phyloP scores from a whole-genome alignment of 2,113 vertebrate genomes.

The Callaeas wilsoni region DNA sequence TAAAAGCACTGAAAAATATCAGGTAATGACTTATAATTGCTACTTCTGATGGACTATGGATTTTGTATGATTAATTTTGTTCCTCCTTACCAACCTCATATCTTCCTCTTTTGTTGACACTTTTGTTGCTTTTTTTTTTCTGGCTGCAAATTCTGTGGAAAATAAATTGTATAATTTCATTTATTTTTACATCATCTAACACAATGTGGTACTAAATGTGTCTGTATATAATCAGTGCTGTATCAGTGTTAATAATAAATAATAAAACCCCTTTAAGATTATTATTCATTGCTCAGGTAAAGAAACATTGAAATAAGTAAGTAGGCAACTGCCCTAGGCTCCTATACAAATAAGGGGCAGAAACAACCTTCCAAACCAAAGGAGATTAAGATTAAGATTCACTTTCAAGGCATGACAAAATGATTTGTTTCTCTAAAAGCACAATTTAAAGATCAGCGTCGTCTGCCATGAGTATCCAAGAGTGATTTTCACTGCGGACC shows the following conservation, averaged over 20 bases:
- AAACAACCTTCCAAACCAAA: neutral
- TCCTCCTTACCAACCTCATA: neutral
- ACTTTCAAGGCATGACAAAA: neutral
- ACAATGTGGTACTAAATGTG: neutral
- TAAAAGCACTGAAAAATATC: neutral
- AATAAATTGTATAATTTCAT: neutral
- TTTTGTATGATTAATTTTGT: neutral
- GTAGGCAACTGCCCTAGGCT: neutral
- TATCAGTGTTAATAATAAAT: neutral
- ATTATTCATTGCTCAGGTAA: neutral
- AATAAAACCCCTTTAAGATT: neutral
- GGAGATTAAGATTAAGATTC: neutral
- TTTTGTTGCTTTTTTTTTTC: neutral
- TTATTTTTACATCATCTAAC: neutral
- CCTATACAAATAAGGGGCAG: neutral
- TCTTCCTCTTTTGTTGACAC: neutral
- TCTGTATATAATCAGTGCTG: neutral
- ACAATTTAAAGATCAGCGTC: neutral
- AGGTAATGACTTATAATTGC: neutral
- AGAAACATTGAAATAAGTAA: neutral
- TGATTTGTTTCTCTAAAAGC: neutral
- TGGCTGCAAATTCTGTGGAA: neutral
- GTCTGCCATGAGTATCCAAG: neutral
- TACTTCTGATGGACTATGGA: neutral
- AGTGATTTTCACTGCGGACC: neutral